Evolutionary conservation across 1,140 invertebrate species (phyloP).

Genomic region (Eriocheir sinensis): DNA sequence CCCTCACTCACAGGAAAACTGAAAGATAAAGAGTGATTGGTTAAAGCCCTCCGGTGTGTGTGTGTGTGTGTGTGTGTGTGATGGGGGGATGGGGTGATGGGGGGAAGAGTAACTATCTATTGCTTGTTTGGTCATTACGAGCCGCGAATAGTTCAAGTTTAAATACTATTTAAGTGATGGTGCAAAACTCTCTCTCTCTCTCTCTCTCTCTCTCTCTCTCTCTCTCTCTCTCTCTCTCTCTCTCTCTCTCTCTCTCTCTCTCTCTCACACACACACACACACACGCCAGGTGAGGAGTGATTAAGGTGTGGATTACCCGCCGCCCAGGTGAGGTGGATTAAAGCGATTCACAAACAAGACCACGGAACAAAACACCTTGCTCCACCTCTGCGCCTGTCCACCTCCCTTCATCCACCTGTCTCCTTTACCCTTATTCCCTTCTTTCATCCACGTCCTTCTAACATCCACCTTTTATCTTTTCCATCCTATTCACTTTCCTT

Average conservation of each 20-base stretch:
- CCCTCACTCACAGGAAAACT: background rate
- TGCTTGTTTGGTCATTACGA: no score
- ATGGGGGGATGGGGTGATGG: no score
- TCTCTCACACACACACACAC: background rate
- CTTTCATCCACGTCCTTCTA: background rate
- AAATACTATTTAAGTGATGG: no score
- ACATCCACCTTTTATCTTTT: background rate
- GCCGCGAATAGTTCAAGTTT: no score
- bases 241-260: conserved; percentile 20
- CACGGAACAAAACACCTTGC: background rate
- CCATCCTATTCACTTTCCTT: background rate
- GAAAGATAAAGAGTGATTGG: background rate
- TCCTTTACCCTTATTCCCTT: background rate
- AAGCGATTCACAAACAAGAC: background rate
- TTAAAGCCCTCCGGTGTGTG: no score
- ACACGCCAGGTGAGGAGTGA: background rate
- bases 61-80: no score
- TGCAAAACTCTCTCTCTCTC: no score
- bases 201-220: background rate
- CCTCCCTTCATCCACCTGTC: background rate
- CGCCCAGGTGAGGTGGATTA: background rate
- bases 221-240: conserved; percentile 45
- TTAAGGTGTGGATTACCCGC: background rate
- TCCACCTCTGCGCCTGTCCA: background rate
- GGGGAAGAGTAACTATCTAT: no score